These are phyloP conservation scores for Rhinoderma darwinii DNA, from an alignment of 2,113 vertebrate species.

Conservation along the genomic window DNA sequence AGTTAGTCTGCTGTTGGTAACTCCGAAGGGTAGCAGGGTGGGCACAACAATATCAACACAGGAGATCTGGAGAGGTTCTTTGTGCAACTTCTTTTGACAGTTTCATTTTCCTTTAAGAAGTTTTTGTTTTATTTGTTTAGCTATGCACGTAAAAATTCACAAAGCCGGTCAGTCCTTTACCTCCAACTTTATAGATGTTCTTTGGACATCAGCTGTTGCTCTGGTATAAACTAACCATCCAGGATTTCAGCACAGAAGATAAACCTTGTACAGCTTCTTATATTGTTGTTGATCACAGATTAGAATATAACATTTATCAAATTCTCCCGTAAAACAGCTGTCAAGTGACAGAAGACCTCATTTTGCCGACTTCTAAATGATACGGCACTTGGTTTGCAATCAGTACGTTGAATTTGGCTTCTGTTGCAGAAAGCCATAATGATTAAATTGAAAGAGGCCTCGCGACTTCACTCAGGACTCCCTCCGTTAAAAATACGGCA, in stretches of 20 bases:
- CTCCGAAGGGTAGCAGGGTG: conserved; percentile 6
- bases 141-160: neutral
- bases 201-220: neutral
- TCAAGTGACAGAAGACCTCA: neutral
- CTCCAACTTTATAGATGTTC: neutral
- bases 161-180: conserved; percentile 16
- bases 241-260: neutral
- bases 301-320: conserved; percentile 12
- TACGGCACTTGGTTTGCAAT: neutral
- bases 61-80: conserved; percentile 35
- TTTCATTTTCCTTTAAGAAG: conserved; percentile 19
- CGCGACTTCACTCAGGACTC: neutral
- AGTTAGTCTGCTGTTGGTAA: conserved; percentile 32
- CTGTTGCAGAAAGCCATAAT: neutral
- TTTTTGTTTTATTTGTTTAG: neutral
- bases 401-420: neutral
- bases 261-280: neutral
- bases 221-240: neutral
- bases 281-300: no score
- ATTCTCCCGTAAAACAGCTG: neutral
- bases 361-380: neutral
- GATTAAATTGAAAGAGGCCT: neutral
- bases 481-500: neutral
- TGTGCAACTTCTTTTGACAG: conserved; percentile 31
- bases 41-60: conserved; percentile 47